phyloP scores from a whole-genome alignment of 2,888 invertebrate species.

The Heliconius cydno region DNA sequence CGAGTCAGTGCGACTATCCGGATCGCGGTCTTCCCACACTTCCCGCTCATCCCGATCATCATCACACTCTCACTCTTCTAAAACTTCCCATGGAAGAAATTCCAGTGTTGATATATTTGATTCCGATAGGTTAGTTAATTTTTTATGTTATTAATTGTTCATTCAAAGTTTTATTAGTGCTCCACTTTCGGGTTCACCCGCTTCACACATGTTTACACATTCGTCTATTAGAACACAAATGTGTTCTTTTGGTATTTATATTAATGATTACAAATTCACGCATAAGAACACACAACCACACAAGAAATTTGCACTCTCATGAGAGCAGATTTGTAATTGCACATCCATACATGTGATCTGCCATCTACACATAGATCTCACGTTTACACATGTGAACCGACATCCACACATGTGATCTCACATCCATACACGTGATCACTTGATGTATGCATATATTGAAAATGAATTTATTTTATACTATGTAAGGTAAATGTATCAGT shows the following conservation, averaged over 20 bases:
- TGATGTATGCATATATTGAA: too few species aligned
- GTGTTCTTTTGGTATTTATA: not conserved
- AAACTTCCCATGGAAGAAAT: slow-evolving; percentile 44
- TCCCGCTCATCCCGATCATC: slow-evolving; percentile 44
- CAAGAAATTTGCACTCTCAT: too few species aligned
- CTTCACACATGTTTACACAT: not conserved
- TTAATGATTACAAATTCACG: not conserved
- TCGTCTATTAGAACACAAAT: not conserved
- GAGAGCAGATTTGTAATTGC: not conserved
- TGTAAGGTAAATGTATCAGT: too few species aligned
- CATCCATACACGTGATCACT: not conserved
- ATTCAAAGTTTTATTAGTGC: not conserved
- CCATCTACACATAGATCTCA: too few species aligned
- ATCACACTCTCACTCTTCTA: slow-evolving; percentile 44
- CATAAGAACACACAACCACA: not conserved
- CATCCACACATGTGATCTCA: not conserved
- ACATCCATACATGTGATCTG: not conserved
- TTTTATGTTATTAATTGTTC: not conserved
- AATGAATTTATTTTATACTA: too few species aligned
- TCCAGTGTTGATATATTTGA: slow-evolving; percentile 46
- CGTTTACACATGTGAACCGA: not conserved
- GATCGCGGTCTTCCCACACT: slow-evolving; percentile 47
- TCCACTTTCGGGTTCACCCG: not conserved
- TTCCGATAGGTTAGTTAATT: slow-evolving; percentile 45
- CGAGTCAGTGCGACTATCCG: slow-evolving; percentile 63